Evolutionary conservation across 37 sponge, comb jelly and placozoan species (phyloP).

Genomic region (Bolinopsis microptera): DNA sequence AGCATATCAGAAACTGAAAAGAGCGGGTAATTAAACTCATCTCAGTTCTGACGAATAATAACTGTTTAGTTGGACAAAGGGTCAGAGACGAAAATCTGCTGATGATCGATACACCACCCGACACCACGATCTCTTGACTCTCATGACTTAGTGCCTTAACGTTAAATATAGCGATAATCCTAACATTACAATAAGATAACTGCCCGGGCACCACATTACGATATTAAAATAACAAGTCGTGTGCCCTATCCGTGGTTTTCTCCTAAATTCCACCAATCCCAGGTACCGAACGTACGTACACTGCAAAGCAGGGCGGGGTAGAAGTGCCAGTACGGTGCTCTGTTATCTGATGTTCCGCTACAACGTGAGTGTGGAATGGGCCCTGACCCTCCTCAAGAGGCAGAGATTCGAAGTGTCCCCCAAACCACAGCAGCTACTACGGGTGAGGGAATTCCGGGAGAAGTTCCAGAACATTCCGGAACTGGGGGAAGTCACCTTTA

Average conservation of each 20-base stretch:
- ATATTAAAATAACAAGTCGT: too few species aligned
- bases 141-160: too few species aligned
- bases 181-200: too few species aligned
- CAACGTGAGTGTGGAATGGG: background rate
- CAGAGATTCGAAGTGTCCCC: conserved; percentile 36
- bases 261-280: background rate
- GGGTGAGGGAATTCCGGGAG: background rate
- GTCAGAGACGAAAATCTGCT: too few species aligned
- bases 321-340: background rate
- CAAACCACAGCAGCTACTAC: background rate
- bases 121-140: too few species aligned
- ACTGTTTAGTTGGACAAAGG: too few species aligned
- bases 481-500: background rate
- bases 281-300: conserved; percentile 17
- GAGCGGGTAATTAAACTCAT: background rate
- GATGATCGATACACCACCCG: too few species aligned
- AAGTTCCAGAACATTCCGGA: background rate
- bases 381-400: background rate
- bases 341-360: conserved; percentile 22
- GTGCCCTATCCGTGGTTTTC: too few species aligned
- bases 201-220: too few species aligned
- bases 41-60: too few species aligned
- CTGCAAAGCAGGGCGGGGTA: conserved; percentile 15
- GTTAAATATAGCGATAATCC: too few species aligned
- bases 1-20: conserved; percentile 26